A percentile compares a stretch with the other conserved stretches of the same genome.
phyloP scores from a whole-genome alignment of 30 jellyfish, hydroid and myxozoan species.

The Aurelia aurita complex sp. Pacific region DNA sequence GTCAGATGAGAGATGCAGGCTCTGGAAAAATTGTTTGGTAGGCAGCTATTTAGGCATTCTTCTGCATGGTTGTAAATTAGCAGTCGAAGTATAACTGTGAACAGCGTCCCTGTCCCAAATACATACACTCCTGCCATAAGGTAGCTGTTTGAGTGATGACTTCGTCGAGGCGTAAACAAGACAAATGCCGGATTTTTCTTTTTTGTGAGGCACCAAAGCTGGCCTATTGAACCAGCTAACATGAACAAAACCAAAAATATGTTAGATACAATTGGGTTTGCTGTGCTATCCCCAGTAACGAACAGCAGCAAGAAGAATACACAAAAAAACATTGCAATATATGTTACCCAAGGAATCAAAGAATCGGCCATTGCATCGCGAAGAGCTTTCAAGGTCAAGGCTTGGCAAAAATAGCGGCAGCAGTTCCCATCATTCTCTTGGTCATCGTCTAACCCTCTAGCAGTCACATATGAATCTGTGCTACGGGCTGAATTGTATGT shows the following conservation, averaged over 20 bases:
- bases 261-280: not conserved
- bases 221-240: not conserved
- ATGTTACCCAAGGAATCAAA: conserved; percentile 11
- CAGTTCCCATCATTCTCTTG: not conserved
- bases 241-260: not conserved
- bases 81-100: not conserved
- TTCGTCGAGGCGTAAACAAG: not conserved
- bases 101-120: conserved; percentile 30
- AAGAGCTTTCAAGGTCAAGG: not conserved
- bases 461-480: no score
- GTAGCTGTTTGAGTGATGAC: conserved; percentile 15
- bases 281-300: not conserved
- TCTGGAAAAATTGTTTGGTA: not conserved
- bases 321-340: not conserved
- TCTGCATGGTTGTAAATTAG: not conserved
- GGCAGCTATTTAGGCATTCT: not conserved
- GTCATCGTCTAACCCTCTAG: not conserved
- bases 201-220: not conserved
- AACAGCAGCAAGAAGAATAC: not conserved
- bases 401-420: not conserved
- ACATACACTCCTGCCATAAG: conserved; percentile 29
- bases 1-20: not conserved
- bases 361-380: conserved; percentile 11
- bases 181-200: conserved; percentile 1
- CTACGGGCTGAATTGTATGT: no score